These are phyloP conservation scores for Thripadectes ignobilis DNA, from an alignment of 2,797 vertebrate genomes.

Conservation along the genomic window DNA sequence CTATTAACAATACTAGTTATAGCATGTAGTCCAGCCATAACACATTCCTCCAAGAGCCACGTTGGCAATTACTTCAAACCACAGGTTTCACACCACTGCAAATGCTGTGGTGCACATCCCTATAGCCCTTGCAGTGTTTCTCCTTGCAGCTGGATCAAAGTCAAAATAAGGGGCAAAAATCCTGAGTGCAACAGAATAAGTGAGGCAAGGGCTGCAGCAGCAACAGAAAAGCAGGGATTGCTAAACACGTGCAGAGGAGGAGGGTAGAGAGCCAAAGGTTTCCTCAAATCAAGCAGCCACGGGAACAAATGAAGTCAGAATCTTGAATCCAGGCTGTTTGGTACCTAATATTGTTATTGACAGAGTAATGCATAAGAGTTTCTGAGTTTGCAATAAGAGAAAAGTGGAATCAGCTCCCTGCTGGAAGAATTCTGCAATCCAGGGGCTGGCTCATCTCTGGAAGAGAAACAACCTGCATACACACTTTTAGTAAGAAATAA, in stretches of 20 bases:
- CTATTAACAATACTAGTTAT: neutral
- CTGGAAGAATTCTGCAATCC: neutral
- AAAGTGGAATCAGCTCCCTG: neutral
- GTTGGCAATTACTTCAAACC: conserved; percentile 26
- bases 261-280: neutral
- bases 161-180: neutral
- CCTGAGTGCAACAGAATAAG: neutral
- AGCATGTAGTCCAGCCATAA: neutral
- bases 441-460: neutral
- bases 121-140: neutral
- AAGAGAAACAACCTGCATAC: neutral
- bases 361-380: neutral
- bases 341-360: neutral
- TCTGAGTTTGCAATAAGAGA: neutral
- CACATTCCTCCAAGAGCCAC: conserved; percentile 38
- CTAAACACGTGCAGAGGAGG: neutral
- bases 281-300: neutral
- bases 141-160: neutral
- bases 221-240: neutral
- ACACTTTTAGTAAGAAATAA: neutral
- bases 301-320: neutral
- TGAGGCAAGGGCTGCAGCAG: neutral
- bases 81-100: neutral
- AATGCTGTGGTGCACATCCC: neutral
- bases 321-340: neutral